Percentiles rank a stretch among this genome's conserved stretches.
Evolutionary conservation across 2,797 vertebrate species (phyloP).

Genomic region (Moxostoma hubbsi): DNA sequence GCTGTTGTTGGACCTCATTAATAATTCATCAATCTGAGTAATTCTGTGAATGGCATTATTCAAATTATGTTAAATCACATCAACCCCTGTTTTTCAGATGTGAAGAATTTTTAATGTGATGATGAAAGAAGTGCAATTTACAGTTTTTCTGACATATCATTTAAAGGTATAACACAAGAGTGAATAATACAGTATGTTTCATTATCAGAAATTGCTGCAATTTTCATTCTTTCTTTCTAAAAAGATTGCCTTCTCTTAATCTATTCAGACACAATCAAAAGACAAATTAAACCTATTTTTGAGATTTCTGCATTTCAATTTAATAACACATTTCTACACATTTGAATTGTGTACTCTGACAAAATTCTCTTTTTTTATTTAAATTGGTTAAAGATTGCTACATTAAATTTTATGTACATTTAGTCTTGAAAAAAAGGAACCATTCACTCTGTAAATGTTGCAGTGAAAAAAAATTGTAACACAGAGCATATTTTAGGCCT

Average conservation of each 20-base stretch:
- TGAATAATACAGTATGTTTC: not conserved
- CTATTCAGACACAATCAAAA: too few relatives aligned
- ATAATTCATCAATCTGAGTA: slow-evolving; percentile 79
- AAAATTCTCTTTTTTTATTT: too few relatives aligned
- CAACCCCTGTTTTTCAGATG: slow-evolving; percentile 74
- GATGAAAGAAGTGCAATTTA: slow-evolving; percentile 74
- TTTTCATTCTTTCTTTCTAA: too few relatives aligned
- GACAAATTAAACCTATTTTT: too few relatives aligned
- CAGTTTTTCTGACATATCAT: not conserved
- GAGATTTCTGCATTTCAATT: too few relatives aligned
- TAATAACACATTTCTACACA: too few relatives aligned
- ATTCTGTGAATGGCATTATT: slow-evolving; percentile 85
- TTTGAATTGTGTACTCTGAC: too few relatives aligned
- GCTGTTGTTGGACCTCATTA: slow-evolving; percentile 76
- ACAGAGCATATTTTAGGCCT: not conserved
- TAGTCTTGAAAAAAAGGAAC: not conserved
- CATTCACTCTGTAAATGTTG: not conserved
- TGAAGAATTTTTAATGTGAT: slow-evolving; percentile 72
- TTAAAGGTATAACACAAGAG: slow-evolving; percentile 3
- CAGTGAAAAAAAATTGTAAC: not conserved
- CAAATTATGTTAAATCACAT: slow-evolving; percentile 85
- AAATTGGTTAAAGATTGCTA: too few relatives aligned
- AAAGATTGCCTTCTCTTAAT: too few relatives aligned
- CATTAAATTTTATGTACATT: too few relatives aligned
- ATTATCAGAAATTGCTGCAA: too few relatives aligned